Evolutionary conservation across 2,113 vertebrate genomes (phyloP).

Genomic region (Plecturocebus donacophilus): DNA sequence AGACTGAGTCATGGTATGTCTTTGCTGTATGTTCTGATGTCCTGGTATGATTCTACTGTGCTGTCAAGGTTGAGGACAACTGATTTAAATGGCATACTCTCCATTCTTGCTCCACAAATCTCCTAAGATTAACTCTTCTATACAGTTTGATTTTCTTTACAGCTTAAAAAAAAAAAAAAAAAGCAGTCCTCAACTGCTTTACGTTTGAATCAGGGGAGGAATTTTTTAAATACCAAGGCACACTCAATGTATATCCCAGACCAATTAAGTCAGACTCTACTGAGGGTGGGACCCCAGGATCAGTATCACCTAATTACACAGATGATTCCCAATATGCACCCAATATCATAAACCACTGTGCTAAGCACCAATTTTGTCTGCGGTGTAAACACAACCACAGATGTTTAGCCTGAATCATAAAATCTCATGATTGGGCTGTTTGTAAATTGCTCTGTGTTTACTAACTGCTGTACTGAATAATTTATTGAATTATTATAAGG

Average conservation of each 20-base stretch:
- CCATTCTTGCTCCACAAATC: rapidly evolving
- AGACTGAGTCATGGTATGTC: too few species aligned
- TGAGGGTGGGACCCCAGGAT: background rate
- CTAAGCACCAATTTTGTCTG: background rate
- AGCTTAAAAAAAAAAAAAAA: too few species aligned
- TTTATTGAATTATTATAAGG: conserved; percentile 56
- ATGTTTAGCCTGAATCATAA: background rate
- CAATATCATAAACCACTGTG: rapidly evolving
- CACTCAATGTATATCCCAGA: background rate
- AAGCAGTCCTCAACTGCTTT: background rate
- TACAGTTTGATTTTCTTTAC: background rate
- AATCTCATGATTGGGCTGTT: conserved; percentile 16
- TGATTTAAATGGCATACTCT: background rate
- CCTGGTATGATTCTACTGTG: too few species aligned
- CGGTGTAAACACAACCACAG: background rate
- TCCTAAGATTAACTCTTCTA: too few species aligned
- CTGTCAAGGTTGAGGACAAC: background rate
- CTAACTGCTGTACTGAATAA: conserved; percentile 54
- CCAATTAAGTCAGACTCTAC: background rate
- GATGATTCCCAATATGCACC: rapidly evolving
- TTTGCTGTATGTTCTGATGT: too few species aligned
- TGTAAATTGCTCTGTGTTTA: conserved; percentile 43
- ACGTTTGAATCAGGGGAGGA: background rate
- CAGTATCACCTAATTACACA: background rate
- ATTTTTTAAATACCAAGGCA: background rate